Evolutionary conservation across 2,113 vertebrate species (phyloP).

Genomic region (Paratilapia polleni): DNA sequence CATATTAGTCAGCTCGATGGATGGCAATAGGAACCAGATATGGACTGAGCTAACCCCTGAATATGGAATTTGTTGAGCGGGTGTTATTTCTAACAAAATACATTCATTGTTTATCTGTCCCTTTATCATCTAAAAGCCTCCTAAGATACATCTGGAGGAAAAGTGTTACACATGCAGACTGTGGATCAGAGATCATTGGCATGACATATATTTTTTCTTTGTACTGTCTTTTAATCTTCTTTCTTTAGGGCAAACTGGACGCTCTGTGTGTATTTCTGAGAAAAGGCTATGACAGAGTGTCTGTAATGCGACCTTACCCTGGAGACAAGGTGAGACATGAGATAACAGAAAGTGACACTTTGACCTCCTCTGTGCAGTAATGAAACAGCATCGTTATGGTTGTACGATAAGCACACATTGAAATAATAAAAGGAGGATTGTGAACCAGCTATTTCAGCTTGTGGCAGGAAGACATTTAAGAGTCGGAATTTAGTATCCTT

Average conservation of each 20-base stretch:
- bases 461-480: constrained; percentile 16
- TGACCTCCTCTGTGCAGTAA: neutral
- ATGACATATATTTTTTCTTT: neutral
- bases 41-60: constrained; percentile 62
- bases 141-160: constrained; percentile 1
- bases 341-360: neutral
- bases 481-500: constrained; percentile 17
- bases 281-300: constrained; percentile 94
- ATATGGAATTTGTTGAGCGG: constrained; percentile 60
- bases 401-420: neutral
- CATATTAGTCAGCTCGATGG: constrained; percentile 64
- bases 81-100: constrained; percentile 61
- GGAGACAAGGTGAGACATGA: constrained; percentile 91
- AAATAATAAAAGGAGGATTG: constrained; percentile 1
- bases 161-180: neutral
- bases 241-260: constrained; percentile 91
- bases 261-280: constrained; percentile 91
- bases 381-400: neutral
- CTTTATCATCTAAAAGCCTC: neutral
- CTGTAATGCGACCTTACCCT: constrained; percentile 95
- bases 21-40: constrained; percentile 75
- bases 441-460: constrained; percentile 6
- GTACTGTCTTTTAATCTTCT: neutral
- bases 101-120: constrained; percentile 41
- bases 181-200: neutral